Percentiles rank a stretch among this genome's conserved stretches.
phyloP scores from a whole-genome alignment of 2,888 invertebrate species.

The Endomychus coccineus region DNA sequence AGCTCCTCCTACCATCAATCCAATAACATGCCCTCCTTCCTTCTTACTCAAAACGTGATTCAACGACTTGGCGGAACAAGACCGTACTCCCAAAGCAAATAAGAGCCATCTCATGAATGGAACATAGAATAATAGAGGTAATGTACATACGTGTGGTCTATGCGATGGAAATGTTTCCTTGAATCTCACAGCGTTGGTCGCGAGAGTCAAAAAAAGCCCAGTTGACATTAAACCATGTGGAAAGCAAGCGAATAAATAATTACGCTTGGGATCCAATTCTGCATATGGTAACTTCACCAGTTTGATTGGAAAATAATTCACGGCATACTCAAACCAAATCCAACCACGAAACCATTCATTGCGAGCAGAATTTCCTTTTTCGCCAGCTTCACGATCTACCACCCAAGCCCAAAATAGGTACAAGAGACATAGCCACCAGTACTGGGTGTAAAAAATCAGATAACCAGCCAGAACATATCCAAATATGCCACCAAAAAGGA shows the following conservation, averaged over 20 bases:
- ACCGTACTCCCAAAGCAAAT: conserved; percentile 47
- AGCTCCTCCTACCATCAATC: conserved; percentile 82
- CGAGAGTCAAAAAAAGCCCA: conserved; percentile 74
- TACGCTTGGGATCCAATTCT: conserved; percentile 69
- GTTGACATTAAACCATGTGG: conserved; percentile 81
- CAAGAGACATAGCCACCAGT: too few species aligned
- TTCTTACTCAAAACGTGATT: conserved; percentile 51
- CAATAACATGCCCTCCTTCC: conserved; percentile 54
- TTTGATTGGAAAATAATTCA: conserved; percentile 78
- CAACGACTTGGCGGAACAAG: conserved; percentile 61
- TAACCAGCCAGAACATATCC: too few species aligned
- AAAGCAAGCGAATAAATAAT: conserved; percentile 81
- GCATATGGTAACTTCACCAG: conserved; percentile 77
- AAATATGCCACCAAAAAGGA: too few species aligned
- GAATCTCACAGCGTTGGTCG: conserved; percentile 54
- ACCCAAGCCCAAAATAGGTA: too few species aligned
- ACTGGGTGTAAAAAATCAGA: too few species aligned
- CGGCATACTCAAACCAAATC: conserved; percentile 64
- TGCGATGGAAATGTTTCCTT: conserved; percentile 47
- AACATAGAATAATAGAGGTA: conserved; percentile 59
- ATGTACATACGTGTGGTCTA: conserved; percentile 45
- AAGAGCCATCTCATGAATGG: conserved; percentile 58
- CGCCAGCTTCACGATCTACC: too few species aligned
- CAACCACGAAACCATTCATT: conserved; percentile 50
- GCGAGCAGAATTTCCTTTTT: too few species aligned